Percentiles rank a stretch among this genome's conserved stretches.
phyloP scores from a whole-genome alignment of 2,113 vertebrate genomes.

The Regulus satrapa region DNA sequence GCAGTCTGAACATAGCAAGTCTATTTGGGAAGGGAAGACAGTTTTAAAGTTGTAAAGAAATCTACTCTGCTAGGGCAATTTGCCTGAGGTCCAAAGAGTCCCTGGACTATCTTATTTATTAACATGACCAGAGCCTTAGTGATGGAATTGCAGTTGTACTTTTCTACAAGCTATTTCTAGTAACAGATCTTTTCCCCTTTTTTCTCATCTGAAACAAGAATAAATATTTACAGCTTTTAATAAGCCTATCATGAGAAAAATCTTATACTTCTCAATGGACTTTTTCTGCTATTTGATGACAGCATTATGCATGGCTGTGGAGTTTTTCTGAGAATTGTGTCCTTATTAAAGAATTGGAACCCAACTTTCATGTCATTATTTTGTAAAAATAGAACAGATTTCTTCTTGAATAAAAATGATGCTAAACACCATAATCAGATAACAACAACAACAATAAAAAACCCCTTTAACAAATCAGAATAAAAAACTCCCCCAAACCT shows the following conservation, averaged over 20 bases:
- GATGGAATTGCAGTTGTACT: neutral
- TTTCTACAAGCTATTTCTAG: neutral
- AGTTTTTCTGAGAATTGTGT: neutral
- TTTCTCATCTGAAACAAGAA: neutral
- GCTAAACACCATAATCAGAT: neutral
- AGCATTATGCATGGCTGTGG: neutral
- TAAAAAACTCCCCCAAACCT: neutral
- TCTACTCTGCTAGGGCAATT: neutral
- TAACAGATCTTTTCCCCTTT: neutral
- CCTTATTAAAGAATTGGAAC: neutral
- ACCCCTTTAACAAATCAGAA: neutral
- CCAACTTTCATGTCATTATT: neutral
- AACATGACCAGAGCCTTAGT: neutral
- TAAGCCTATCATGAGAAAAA: neutral
- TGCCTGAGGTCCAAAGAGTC: neutral
- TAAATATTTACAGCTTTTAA: neutral
- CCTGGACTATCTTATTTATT: neutral
- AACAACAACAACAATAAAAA: too few relatives aligned
- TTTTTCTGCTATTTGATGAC: neutral
- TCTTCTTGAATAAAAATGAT: neutral
- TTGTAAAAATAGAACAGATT: neutral
- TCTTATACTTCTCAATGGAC: neutral
- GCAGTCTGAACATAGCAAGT: neutral
- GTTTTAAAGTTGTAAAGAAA: neutral
- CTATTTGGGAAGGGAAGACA: neutral